These are phyloP conservation scores for Pogonocichla stellata DNA, from an alignment of 2,113 vertebrate species.

Conservation along the genomic window DNA sequence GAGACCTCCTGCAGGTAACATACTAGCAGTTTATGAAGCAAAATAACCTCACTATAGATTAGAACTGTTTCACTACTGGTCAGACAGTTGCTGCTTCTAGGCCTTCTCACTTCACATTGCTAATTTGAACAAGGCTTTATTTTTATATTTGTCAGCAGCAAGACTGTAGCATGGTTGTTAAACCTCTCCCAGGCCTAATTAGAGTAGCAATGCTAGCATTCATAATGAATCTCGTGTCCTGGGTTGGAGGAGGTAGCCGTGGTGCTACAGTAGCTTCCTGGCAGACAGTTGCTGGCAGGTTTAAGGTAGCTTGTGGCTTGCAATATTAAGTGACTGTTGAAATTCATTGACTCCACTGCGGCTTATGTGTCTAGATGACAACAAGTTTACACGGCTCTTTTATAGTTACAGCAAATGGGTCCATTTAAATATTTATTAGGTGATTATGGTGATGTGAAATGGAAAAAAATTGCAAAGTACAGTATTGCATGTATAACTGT, in stretches of 20 bases:
- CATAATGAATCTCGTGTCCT: constrained; percentile 85
- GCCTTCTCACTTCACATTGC: constrained; percentile 85
- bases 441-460: constrained; percentile 84
- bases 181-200: constrained; percentile 91
- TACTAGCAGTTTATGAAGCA: constrained; percentile 86
- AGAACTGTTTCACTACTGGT: constrained; percentile 79
- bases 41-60: constrained; percentile 87
- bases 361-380: constrained; percentile 87
- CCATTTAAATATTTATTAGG: constrained; percentile 88
- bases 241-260: constrained; percentile 75
- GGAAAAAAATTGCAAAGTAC: constrained; percentile 73
- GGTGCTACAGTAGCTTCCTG: constrained; percentile 82
- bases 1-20: constrained; percentile 84
- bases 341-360: constrained; percentile 85
- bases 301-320: constrained; percentile 83
- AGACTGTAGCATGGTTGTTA: constrained; percentile 91
- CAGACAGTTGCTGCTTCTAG: constrained; percentile 85
- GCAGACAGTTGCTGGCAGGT: constrained; percentile 82
- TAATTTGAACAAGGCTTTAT: constrained; percentile 96
- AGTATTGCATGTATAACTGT: constrained; percentile 72
- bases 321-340: constrained; percentile 86
- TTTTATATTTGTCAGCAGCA: constrained; percentile 89
- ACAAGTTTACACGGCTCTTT: constrained; percentile 85
- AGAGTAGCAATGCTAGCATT: constrained; percentile 89
- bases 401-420: constrained; percentile 83